Percentiles rank a stretch among this genome's conserved stretches.
Conservation (phyloP, 2,797 vertebrate species). For the Thunnus albacares region DNA sequence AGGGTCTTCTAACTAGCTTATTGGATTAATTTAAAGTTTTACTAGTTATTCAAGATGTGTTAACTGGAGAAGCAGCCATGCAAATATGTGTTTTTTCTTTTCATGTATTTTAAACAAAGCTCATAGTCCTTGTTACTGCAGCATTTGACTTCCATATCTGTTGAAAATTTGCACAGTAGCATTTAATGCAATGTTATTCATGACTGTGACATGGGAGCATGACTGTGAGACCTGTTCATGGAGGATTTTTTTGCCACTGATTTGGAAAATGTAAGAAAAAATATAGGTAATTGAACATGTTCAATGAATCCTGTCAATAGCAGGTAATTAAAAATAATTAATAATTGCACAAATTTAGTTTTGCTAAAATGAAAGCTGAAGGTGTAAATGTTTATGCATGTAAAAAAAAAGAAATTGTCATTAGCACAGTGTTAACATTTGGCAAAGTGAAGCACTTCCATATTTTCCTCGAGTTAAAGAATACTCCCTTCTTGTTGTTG, state of each 20-base stretch:
- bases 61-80: not conserved
- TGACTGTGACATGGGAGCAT: not conserved
- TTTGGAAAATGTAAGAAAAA: not conserved
- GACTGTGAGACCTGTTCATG: not conserved
- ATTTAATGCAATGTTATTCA: not conserved
- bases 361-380: not conserved
- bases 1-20: conserved; percentile 15
- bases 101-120: conserved; percentile 7
- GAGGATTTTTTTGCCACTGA: not conserved
- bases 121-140: not conserved
- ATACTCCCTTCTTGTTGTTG: not conserved
- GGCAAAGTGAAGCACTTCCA: not conserved
- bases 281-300: not conserved
- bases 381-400: not conserved
- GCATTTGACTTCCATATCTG: not conserved
- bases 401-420: not conserved
- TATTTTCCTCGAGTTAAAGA: not conserved
- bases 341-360: not conserved
- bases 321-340: too few relatives aligned
- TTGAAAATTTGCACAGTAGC: not conserved
- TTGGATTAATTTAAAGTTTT: conserved; percentile 34
- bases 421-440: not conserved
- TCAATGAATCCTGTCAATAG: not conserved
- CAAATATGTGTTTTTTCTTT: not conserved
- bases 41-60: conserved; percentile 37